Conservation (phyloP, 1,140 invertebrate genomes). For the Heterodera carotae region DNA sequence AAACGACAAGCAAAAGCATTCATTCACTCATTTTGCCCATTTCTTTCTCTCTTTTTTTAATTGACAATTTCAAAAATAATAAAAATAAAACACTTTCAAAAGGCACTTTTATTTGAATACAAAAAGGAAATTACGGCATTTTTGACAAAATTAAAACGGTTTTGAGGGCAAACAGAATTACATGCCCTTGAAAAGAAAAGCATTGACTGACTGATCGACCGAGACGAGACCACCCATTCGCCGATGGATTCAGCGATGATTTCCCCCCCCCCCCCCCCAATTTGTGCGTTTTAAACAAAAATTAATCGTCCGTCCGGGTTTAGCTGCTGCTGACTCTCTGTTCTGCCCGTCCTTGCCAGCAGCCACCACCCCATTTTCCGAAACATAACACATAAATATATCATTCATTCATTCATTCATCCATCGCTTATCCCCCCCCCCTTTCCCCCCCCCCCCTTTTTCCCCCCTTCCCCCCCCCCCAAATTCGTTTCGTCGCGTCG, state of each 20-base stretch:
- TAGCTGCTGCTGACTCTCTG: background rate
- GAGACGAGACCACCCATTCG: background rate
- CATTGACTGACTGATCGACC: background rate
- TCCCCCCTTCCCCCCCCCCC: background rate
- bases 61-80: no score
- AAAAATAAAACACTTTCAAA: background rate
- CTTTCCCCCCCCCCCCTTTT: no score
- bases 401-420: no score
- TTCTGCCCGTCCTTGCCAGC: background rate
- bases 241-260: background rate
- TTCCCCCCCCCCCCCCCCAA: background rate
- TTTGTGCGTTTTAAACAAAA: background rate
- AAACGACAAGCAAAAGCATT: background rate
- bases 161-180: no score
- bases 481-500: no score
- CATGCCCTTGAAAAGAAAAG: constrained; percentile 1
- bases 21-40: no score
- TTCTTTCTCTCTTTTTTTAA: no score
- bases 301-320: constrained; percentile 1
- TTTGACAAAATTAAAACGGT: no score
- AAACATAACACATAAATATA: background rate
- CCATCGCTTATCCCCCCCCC: no score
- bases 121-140: no score
- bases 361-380: background rate
- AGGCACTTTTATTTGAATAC: no score